A percentile compares a stretch with the other conserved stretches of the same genome.
These are phyloP conservation scores for Drosophila rhopaloa DNA, from an alignment of 1,140 invertebrate species.

Conservation along the genomic window DNA sequence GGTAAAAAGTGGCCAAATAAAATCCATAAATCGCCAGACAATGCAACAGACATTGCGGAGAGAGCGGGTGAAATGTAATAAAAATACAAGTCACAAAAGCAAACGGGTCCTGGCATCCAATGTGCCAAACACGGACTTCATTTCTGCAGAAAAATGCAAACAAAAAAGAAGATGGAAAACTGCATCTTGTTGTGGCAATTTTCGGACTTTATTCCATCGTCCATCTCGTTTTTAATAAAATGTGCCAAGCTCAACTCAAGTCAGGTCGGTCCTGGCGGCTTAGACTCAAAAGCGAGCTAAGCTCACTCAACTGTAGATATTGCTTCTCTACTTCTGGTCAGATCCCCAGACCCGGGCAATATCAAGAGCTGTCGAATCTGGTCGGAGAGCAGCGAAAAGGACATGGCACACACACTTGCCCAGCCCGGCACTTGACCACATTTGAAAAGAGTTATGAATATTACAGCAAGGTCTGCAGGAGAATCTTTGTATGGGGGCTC, in stretches of 20 bases:
- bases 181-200: slow-evolving; percentile 58
- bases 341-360: slow-evolving; percentile 33
- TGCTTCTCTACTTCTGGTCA: slow-evolving; percentile 17
- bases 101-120: slow-evolving; percentile 19
- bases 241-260: slow-evolving; percentile 47
- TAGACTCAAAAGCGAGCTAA: slow-evolving; percentile 30
- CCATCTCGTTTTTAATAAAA: slow-evolving; percentile 80
- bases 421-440: slow-evolving; percentile 71
- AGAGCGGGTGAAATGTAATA: slow-evolving; percentile 45
- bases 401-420: slow-evolving; percentile 2
- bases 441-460: slow-evolving; percentile 83
- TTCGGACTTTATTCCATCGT: slow-evolving; percentile 57
- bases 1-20: slow-evolving; percentile 78
- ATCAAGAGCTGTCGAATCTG: slow-evolving; percentile 60
- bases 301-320: slow-evolving; percentile 56
- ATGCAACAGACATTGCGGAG: slow-evolving; percentile 48
- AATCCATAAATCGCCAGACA: slow-evolving; percentile 80
- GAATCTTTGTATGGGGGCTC: slow-evolving; percentile 18
- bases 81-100: slow-evolving; percentile 63
- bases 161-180: not conserved
- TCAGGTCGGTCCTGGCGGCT: slow-evolving; percentile 33
- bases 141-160: slow-evolving; percentile 31
- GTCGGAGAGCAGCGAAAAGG: slow-evolving; percentile 20
- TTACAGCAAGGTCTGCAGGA: slow-evolving; percentile 58
- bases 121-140: slow-evolving; percentile 54